These are phyloP conservation scores for Gorsachius goisagi DNA, from an alignment of 2,113 vertebrate species.

Conservation along the genomic window DNA sequence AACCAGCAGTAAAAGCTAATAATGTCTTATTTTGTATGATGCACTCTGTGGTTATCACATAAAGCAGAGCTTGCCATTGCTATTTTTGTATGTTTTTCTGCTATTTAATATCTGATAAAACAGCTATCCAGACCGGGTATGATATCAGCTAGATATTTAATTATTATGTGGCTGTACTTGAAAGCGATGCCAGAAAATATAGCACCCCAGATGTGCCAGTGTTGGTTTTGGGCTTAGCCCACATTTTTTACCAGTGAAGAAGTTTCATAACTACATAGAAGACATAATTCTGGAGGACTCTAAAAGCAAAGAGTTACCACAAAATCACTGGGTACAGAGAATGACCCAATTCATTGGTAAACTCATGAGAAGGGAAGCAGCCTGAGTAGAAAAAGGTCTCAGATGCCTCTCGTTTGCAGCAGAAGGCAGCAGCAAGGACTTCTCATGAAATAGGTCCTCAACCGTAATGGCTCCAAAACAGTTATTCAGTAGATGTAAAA, in stretches of 20 bases:
- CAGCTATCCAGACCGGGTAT: neutral
- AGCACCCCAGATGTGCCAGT: neutral
- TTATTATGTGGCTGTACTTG: neutral
- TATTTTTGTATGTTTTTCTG: constrained; percentile 26
- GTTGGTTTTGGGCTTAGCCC: constrained; percentile 38
- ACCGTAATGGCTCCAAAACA: neutral
- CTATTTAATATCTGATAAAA: constrained; percentile 29
- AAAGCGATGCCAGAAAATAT: constrained; percentile 13
- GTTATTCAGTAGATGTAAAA: neutral
- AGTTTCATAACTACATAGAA: constrained; percentile 1
- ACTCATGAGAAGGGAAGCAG: neutral
- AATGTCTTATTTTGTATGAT: neutral
- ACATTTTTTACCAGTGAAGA: constrained; percentile 35
- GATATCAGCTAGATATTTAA: constrained; percentile 29
- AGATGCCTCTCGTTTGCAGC: neutral
- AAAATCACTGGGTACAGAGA: neutral
- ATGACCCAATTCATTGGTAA: neutral
- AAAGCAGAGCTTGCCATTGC: neutral
- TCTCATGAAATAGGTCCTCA: neutral
- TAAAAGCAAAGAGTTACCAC: neutral
- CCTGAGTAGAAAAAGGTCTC: neutral
- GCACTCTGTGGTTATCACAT: neutral
- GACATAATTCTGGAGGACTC: neutral
- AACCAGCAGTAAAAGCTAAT: neutral
- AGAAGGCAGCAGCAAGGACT: neutral